These are phyloP conservation scores for Xestia xanthographa DNA, from an alignment of 2,888 invertebrate species.

Conservation along the genomic window DNA sequence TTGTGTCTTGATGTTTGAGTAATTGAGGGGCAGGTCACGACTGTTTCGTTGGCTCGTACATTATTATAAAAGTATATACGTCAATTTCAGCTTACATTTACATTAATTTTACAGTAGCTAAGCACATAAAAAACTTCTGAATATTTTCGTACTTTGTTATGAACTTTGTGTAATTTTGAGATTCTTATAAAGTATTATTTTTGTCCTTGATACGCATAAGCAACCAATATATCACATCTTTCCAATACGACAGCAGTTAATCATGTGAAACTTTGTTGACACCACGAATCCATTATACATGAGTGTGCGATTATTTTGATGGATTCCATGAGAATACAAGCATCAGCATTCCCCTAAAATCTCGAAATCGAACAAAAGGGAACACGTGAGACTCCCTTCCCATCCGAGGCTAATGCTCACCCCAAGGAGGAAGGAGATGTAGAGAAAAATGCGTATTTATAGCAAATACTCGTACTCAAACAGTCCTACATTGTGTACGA, in stretches of 20 bases:
- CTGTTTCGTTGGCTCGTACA: slow-evolving; percentile 22
- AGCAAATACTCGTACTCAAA: slow-evolving; percentile 91
- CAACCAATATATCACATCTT: slow-evolving; percentile 64
- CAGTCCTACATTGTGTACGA: slow-evolving; percentile 91
- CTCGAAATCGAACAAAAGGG: slow-evolving; percentile 89
- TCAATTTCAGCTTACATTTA: slow-evolving; percentile 52
- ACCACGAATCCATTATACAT: slow-evolving; percentile 86
- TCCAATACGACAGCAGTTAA: slow-evolving; percentile 78
- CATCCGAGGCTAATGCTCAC: slow-evolving; percentile 88
- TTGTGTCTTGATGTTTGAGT: slow-evolving; percentile 58
- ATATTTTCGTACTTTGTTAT: slow-evolving; percentile 55
- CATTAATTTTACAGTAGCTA: slow-evolving; percentile 63
- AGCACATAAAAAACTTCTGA: slow-evolving; percentile 57
- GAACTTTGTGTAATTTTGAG: slow-evolving; percentile 33
- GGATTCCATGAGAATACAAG: slow-evolving; percentile 88
- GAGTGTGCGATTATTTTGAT: slow-evolving; percentile 89
- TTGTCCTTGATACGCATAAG: slow-evolving; percentile 61
- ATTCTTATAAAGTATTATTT: slow-evolving; percentile 52
- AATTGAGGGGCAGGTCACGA: slow-evolving; percentile 58
- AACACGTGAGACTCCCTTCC: slow-evolving; percentile 89
- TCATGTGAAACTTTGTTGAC: slow-evolving; percentile 84
- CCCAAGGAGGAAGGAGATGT: slow-evolving; percentile 89
- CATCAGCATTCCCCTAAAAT: slow-evolving; percentile 89
- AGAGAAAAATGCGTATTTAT: slow-evolving; percentile 91
- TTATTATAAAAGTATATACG: slow-evolving; percentile 52